Conservation (phyloP, 2,113 vertebrate species). For the Ancistrus triradiatus region DNA sequence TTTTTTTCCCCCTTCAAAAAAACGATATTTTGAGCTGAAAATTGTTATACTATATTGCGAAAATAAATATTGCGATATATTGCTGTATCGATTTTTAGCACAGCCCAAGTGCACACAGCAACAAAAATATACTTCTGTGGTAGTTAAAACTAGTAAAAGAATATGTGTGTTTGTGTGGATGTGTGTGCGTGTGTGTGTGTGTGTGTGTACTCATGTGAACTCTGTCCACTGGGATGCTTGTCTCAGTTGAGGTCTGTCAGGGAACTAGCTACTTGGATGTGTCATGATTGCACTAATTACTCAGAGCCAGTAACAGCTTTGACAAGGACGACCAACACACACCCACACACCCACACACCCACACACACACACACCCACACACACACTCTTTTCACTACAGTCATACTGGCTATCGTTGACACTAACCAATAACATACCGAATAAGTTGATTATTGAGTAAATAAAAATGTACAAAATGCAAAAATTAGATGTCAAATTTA, state of each 20-base stretch:
- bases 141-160: too few species aligned
- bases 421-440: background rate
- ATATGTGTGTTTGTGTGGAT: constrained; percentile 24
- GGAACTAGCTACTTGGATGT: constrained; percentile 63
- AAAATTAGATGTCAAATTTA: constrained; percentile 4
- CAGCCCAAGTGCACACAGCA: too few species aligned
- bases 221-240: constrained; percentile 46
- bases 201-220: constrained; percentile 31
- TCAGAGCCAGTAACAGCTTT: constrained; percentile 75
- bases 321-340: constrained; percentile 49
- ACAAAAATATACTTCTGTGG: too few species aligned
- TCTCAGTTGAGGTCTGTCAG: constrained; percentile 64
- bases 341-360: background rate
- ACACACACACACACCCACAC: constrained; percentile 22
- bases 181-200: constrained; percentile 24
- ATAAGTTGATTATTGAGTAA: background rate
- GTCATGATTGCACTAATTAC: constrained; percentile 74
- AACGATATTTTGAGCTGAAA: too few species aligned
- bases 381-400: constrained; percentile 3
- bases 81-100: too few species aligned
- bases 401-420: background rate
- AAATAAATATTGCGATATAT: too few species aligned
- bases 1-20: too few species aligned
- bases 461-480: background rate
- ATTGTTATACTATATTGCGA: too few species aligned